Evolutionary conservation across 1,140 invertebrate species (phyloP), one percentile per base, ranked within the genome.

Genomic region (Lethrus apterus): DNA sequence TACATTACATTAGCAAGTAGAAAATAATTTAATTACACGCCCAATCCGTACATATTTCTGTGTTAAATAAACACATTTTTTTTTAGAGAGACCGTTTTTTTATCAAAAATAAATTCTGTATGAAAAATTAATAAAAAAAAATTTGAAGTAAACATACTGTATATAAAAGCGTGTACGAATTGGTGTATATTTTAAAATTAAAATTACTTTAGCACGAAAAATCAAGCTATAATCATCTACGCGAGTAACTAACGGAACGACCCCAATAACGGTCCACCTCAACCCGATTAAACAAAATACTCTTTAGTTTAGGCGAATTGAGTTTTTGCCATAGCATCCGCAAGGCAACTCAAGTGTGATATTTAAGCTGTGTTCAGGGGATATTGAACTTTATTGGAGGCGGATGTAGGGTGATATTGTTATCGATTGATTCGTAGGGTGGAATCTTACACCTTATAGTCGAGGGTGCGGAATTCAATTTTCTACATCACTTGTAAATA

Each of bases 401-500:
- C 30, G 14, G 32, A 19, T 33, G 15, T 46, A 49, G 31, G 38
- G 48, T 42, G 23, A 50, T 44, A 50, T 50, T 44, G 30, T 54
- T 58, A 59, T 60, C 58, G 57, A 62, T 62, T 57, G 58, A 62
- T 60, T 51, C 53, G 44, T 45, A 8, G n/a, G 26, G 49, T 51
- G 54, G 53, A 60, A 60, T 56, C 58, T 55, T 47, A 54, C 58
- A 62, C 58, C 58, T 56, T 53, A 48, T 46, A 52, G 45, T 35
- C 41, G 41, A 54, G 60, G 58, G 58, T 54, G 62, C 56, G 59
- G 60, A 64, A 63, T 64, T 62, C 62, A 64, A 64, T 64, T 64
- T 64, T 64, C 62, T 63, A 63, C 62, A 64, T 64, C 62, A 62
- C 57, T 64, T 62, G 62, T 60, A 59, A 64, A 64, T 64, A 62